Evolutionary conservation across 2,797 vertebrate species (phyloP).

Genomic region (Pseudocheirus occidentalis): DNA sequence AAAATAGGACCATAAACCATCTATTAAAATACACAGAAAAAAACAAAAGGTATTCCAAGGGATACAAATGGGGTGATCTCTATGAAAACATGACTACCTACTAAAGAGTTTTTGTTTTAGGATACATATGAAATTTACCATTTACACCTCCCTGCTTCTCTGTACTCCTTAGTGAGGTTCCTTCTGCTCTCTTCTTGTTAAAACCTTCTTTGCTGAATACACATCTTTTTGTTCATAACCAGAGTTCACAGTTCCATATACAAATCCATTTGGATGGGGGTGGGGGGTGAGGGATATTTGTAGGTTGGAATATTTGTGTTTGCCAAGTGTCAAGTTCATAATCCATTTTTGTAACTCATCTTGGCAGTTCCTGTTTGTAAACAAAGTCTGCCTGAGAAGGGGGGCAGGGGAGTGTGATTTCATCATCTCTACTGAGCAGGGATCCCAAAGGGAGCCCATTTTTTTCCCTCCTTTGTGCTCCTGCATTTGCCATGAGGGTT

Average conservation of each 20-base stretch:
- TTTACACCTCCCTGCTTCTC: neutral
- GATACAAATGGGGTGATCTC: neutral
- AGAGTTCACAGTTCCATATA: neutral
- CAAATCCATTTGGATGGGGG: neutral
- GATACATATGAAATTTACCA: neutral
- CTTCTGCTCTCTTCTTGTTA: neutral
- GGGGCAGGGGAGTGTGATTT: slow-evolving; percentile 46
- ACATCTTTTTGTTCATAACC: neutral
- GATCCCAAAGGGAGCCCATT: neutral
- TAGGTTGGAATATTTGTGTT: neutral
- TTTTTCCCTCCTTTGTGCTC: slow-evolving; percentile 50
- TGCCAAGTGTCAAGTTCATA: neutral
- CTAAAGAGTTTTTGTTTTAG: neutral
- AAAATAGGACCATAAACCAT: neutral
- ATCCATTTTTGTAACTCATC: neutral
- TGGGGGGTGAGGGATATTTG: neutral
- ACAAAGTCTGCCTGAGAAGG: neutral
- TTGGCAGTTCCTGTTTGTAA: slow-evolving; percentile 1
- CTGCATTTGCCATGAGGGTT: slow-evolving; percentile 39
- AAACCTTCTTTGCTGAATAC: neutral
- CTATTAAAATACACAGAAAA: neutral
- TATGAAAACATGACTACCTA: neutral
- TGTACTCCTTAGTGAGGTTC: neutral
- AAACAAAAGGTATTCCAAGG: neutral
- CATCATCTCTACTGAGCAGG: slow-evolving; percentile 47